phyloP scores from a whole-genome alignment of 2,888 invertebrate species.

The Agrotis exclamationis region DNA sequence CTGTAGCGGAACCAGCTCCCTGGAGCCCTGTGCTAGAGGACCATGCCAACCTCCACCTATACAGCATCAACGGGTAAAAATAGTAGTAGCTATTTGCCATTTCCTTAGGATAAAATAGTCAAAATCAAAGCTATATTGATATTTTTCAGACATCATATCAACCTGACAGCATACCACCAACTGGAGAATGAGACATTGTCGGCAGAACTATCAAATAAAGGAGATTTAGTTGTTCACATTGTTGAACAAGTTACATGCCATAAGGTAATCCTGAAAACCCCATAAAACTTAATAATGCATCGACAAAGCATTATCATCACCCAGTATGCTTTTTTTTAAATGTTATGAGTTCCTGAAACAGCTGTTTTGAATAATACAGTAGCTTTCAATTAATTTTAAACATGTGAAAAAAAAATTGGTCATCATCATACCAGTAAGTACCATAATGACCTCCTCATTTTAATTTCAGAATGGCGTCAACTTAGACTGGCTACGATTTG shows the following conservation, averaged over 20 bases:
- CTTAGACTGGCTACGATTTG: constrained; percentile 93
- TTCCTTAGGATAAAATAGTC: too few species aligned
- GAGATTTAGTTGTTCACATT: constrained; percentile 94
- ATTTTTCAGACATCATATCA: constrained; percentile 92
- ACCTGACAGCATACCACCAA: constrained; percentile 95
- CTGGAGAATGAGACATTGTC: constrained; percentile 97
- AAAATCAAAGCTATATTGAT: background rate
- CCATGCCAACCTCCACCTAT: constrained; percentile 96
- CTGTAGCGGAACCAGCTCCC: constrained; percentile 97
- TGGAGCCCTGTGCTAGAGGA: constrained; percentile 98
- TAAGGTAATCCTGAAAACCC: constrained; percentile 73
- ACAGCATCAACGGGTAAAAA: constrained; percentile 92
- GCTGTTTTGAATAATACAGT: too few species aligned
- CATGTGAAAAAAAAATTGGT: too few species aligned
- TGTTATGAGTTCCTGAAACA: too few species aligned
- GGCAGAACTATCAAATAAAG: constrained; percentile 94
- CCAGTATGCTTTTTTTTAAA: too few species aligned
- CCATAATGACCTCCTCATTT: background rate
- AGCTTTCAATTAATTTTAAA: too few species aligned
- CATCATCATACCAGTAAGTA: background rate
- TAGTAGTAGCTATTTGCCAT: background rate
- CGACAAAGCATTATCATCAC: too few species aligned
- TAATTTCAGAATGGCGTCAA: constrained; percentile 80
- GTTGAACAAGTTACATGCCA: constrained; percentile 95
- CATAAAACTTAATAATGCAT: too few species aligned